Conservation (phyloP, 2,113 vertebrate species). For the Silurus asotus region DNA sequence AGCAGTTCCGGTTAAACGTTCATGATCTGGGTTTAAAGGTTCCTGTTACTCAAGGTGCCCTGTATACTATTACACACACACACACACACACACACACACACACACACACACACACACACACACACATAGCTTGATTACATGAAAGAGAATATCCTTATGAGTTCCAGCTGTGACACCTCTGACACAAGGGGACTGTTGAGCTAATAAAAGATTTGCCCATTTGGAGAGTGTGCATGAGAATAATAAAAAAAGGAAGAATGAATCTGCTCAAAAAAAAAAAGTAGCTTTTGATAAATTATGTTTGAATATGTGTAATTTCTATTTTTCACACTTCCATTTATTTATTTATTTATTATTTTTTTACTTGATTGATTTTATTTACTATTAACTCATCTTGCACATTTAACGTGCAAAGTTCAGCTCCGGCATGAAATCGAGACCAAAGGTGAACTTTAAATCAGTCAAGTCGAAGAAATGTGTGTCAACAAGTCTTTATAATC, state of each 20-base stretch:
- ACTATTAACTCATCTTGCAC: neutral
- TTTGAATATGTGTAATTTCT: neutral
- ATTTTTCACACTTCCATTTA: neutral
- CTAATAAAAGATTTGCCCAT: neutral
- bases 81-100: neutral
- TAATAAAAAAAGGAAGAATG: neutral
- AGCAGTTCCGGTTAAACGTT: neutral
- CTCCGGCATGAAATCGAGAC: neutral
- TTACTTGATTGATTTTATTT: neutral
- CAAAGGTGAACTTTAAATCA: neutral
- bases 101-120: neutral
- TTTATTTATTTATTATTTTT: too few species aligned
- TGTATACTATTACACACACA: neutral
- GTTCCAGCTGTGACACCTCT: neutral
- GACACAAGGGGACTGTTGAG: neutral
- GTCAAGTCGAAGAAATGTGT: neutral
- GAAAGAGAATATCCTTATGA: neutral
- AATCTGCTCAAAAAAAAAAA: neutral
- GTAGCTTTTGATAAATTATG: neutral
- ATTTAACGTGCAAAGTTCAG: neutral
- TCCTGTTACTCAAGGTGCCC: neutral
- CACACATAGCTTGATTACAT: too few species aligned
- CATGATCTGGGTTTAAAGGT: neutral
- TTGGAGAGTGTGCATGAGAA: neutral
- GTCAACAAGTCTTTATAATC: neutral